A percentile compares a stretch with the other conserved stretches of the same genome.
phyloP scores from a whole-genome alignment of 2,888 invertebrate species.

The Leucophora obtusa region DNA sequence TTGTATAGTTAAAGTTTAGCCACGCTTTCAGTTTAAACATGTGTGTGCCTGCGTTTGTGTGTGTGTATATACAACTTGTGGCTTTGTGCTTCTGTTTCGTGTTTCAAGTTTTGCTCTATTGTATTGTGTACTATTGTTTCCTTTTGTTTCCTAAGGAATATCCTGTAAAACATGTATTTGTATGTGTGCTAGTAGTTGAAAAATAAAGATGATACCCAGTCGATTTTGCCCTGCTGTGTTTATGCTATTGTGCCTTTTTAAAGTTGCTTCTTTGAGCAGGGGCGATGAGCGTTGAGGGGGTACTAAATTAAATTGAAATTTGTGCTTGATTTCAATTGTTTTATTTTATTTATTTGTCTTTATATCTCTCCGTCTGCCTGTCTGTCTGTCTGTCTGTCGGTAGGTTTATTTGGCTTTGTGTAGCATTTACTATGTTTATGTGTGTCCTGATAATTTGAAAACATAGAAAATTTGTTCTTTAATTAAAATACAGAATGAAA shows the following conservation, averaged over 20 bases:
- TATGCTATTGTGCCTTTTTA: constrained; percentile 17
- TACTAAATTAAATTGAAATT: constrained; percentile 68
- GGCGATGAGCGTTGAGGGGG: neutral
- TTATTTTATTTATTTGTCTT: constrained; percentile 33
- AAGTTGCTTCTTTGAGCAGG: neutral
- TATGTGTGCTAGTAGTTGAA: neutral
- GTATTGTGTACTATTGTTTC: constrained; percentile 38
- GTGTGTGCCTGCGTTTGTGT: neutral
- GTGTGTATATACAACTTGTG: constrained; percentile 46
- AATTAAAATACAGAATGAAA: constrained; percentile 39
- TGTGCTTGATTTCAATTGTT: constrained; percentile 68
- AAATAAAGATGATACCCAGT: constrained; percentile 18
- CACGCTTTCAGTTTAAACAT: constrained; percentile 26
- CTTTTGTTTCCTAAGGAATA: constrained; percentile 44
- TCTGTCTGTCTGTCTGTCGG: constrained; percentile 1
- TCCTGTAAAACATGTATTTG: constrained; percentile 12
- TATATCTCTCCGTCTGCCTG: neutral
- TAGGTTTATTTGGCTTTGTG: constrained; percentile 6
- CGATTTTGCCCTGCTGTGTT: constrained; percentile 10
- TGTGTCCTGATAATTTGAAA: constrained; percentile 28
- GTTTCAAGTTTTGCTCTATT: constrained; percentile 31
- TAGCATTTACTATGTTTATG: constrained; percentile 37
- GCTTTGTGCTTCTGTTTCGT: constrained; percentile 36
- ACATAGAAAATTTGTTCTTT: constrained; percentile 14
- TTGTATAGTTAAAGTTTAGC: constrained; percentile 42